A percentile compares a stretch with the other conserved stretches of the same genome.
phyloP scores from a whole-genome alignment of 37 sponge, comb jelly and placozoan species.

The Ianthella basta region DNA sequence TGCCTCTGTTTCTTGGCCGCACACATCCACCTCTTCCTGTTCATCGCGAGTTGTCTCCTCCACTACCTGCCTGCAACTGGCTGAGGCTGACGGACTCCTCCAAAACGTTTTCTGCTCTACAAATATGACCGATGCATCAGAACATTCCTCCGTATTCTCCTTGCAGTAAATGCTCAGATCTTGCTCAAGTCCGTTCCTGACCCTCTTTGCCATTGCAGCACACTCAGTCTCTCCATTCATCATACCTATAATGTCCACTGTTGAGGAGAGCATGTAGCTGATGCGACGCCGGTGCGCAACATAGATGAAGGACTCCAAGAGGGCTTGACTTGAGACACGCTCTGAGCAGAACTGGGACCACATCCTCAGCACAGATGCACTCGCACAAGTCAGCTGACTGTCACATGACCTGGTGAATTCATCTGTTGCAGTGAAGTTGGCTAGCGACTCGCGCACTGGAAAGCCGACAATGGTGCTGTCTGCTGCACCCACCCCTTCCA shows the following conservation, averaged over 20 bases:
- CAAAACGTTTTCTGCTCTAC: neutral
- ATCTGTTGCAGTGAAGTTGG: neutral
- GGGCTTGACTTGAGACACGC: neutral
- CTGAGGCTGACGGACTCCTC: too few relatives aligned
- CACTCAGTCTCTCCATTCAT: neutral
- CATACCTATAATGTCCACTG: neutral
- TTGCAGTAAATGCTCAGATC: neutral
- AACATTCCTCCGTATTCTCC: constrained; percentile 16
- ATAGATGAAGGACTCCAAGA: constrained; percentile 19
- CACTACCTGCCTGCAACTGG: too few relatives aligned
- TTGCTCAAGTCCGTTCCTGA: neutral
- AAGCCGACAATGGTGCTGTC: neutral
- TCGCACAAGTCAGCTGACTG: neutral
- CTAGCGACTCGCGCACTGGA: neutral
- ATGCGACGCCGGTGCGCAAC: neutral
- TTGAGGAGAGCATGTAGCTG: constrained; percentile 11
- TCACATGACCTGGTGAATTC: constrained; percentile 1
- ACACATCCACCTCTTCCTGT: too few relatives aligned
- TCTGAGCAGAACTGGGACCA: constrained; percentile 13
- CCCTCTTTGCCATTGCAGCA: neutral
- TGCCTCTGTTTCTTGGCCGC: too few relatives aligned
- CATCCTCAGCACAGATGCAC: neutral
- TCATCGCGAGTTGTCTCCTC: too few relatives aligned
- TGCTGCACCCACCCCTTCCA: neutral
- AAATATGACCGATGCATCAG: constrained; percentile 21